Evolutionary conservation across 35 echinoderm and acorn worm genomes (phyloP).

Genomic region (Apostichopus parvimensis): DNA sequence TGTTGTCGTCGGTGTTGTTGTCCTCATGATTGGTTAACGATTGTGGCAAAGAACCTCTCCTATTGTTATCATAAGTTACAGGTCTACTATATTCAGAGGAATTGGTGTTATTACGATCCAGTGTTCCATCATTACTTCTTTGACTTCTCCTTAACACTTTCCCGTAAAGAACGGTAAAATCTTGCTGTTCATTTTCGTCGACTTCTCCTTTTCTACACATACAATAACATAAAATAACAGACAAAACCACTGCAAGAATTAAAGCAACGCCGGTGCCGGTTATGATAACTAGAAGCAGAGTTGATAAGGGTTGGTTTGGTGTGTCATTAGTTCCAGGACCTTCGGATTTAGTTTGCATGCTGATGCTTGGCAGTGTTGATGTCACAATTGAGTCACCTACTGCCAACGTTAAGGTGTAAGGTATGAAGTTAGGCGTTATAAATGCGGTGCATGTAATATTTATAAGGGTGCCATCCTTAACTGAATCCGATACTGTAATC

Average conservation of each 20-base stretch:
- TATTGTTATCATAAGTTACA: not conserved
- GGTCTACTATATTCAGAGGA: not conserved
- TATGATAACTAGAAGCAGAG: not conserved
- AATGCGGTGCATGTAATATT: not conserved
- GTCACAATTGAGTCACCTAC: not conserved
- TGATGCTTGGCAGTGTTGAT: not conserved
- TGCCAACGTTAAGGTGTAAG: not conserved
- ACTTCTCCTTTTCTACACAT: not conserved
- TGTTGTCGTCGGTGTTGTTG: not conserved
- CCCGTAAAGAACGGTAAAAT: not conserved
- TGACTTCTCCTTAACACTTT: not conserved
- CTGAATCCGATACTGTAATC: not conserved
- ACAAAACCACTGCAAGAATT: not conserved
- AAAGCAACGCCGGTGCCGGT: not conserved
- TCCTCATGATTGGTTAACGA: not conserved
- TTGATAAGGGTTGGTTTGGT: not conserved
- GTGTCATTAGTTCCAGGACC: not conserved
- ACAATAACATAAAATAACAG: not conserved
- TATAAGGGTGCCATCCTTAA: not conserved
- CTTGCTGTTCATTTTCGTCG: not conserved
- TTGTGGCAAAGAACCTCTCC: not conserved
- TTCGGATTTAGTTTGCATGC: not conserved
- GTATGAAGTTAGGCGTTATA: too few species aligned
- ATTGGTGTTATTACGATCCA: not conserved
- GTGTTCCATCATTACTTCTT: not conserved